Evolutionary conservation across 2,113 vertebrate species (phyloP).

Genomic region (Fregetta grallaria): DNA sequence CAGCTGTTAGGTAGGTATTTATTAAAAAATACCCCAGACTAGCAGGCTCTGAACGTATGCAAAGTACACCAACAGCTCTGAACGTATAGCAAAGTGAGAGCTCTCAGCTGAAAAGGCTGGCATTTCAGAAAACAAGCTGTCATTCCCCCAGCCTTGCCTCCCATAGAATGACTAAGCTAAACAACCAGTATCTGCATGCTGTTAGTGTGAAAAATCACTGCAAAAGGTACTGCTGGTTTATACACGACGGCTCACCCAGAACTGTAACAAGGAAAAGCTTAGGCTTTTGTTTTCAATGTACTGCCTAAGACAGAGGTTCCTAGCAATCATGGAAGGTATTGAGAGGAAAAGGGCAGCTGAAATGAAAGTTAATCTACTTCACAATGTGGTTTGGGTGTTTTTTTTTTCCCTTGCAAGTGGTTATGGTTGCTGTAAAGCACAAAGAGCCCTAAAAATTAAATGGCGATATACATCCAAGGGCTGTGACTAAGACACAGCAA

Average conservation of each 20-base stretch:
- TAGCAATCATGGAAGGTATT: not conserved
- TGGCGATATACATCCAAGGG: not conserved
- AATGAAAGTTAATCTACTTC: not conserved
- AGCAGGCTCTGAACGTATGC: not conserved
- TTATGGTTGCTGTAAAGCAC: not conserved
- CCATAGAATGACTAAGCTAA: not conserved
- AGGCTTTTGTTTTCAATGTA: not conserved
- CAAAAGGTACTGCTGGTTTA: not conserved
- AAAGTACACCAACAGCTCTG: not conserved
- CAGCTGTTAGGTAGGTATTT: not conserved
- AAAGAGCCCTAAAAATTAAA: not conserved
- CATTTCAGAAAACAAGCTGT: constrained; percentile 12
- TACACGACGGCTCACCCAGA: not conserved
- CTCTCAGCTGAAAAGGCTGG: not conserved
- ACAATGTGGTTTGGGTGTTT: not conserved
- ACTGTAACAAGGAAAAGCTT: not conserved
- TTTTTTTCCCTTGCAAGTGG: not conserved
- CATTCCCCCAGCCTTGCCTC: not conserved
- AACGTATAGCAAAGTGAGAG: not conserved
- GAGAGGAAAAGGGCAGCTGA: not conserved
- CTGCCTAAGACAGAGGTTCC: not conserved
- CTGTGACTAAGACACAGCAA: not conserved
- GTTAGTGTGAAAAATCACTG: not conserved
- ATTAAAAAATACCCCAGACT: not conserved
- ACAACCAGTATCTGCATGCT: not conserved